Conservation (phyloP, 2,113 vertebrate species). For the Phalacrocorax carbo region DNA sequence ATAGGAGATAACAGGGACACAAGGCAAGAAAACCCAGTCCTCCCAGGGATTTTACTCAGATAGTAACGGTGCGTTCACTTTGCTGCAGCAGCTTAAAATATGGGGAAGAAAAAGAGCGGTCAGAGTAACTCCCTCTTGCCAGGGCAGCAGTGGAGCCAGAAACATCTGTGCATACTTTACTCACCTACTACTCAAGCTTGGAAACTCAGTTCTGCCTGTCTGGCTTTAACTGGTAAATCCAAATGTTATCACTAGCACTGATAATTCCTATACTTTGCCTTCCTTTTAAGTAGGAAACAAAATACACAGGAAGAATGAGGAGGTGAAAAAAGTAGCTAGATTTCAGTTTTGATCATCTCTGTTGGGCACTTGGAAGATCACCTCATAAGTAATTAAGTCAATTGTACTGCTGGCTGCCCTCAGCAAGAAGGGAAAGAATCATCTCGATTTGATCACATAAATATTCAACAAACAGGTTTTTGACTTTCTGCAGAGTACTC, state of each 20-base stretch:
- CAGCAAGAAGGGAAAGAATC: not conserved
- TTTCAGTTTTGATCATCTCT: not conserved
- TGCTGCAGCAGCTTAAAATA: not conserved
- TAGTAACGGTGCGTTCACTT: not conserved
- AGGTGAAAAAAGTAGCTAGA: not conserved
- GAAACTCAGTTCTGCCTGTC: not conserved
- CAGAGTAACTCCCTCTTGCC: no score
- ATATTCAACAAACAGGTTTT: not conserved
- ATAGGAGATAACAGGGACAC: not conserved
- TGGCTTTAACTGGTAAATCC: not conserved
- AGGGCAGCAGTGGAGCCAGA: not conserved
- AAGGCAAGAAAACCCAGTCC: not conserved
- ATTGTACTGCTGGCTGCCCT: not conserved
- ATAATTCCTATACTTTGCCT: not conserved
- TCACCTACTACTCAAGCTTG: not conserved
- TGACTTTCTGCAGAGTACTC: not conserved
- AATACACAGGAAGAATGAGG: not conserved
- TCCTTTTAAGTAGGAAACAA: not conserved
- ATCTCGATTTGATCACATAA: not conserved
- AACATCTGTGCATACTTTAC: rapidly evolving
- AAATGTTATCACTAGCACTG: not conserved
- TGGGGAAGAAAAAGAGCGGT: not conserved
- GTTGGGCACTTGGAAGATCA: not conserved
- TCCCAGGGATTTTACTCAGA: not conserved
- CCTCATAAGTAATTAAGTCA: not conserved